These are phyloP conservation scores for Eupithecia dodoneata DNA, from an alignment of 2,888 invertebrate species.

Conservation along the genomic window DNA sequence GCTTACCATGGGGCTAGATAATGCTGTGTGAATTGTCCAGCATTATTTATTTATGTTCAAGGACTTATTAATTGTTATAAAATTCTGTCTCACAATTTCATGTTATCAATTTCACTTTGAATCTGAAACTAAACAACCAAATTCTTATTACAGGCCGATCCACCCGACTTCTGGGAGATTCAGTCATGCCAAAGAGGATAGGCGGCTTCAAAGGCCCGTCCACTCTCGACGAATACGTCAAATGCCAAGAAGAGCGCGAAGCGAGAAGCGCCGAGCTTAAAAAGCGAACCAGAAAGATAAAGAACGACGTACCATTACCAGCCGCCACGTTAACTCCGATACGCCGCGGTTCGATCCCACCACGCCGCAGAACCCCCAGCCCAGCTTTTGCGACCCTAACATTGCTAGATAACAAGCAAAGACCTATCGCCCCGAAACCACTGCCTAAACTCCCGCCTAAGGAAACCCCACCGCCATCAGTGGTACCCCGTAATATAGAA, in stretches of 20 bases:
- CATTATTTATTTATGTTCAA: too few species aligned
- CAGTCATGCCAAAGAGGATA: constrained; percentile 15
- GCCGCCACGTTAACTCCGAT: neutral
- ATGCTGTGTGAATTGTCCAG: too few species aligned
- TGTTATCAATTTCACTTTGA: neutral
- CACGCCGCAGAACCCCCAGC: neutral
- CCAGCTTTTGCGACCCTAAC: constrained; percentile 23
- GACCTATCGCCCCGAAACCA: constrained; percentile 21
- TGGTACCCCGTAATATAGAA: constrained; percentile 67
- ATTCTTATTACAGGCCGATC: constrained; percentile 25
- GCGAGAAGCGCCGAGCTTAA: neutral
- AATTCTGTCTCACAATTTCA: neutral
- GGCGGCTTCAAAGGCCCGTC: constrained; percentile 11
- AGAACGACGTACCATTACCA: neutral
- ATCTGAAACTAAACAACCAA: neutral
- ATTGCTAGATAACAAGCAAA: neutral
- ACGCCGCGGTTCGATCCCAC: neutral
- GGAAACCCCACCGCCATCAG: constrained; percentile 20
- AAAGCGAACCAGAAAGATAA: constrained; percentile 11
- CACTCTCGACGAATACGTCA: constrained; percentile 29
- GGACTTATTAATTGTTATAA: too few species aligned
- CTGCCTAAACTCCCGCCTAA: constrained; percentile 3
- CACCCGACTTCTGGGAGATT: constrained; percentile 17
- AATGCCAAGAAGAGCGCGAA: constrained; percentile 16
- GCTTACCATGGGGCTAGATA: too few species aligned